These are phyloP conservation scores for Phymanthus crucifer DNA, from an alignment of 92 coral and sea anemone genomes.

Conservation along the genomic window DNA sequence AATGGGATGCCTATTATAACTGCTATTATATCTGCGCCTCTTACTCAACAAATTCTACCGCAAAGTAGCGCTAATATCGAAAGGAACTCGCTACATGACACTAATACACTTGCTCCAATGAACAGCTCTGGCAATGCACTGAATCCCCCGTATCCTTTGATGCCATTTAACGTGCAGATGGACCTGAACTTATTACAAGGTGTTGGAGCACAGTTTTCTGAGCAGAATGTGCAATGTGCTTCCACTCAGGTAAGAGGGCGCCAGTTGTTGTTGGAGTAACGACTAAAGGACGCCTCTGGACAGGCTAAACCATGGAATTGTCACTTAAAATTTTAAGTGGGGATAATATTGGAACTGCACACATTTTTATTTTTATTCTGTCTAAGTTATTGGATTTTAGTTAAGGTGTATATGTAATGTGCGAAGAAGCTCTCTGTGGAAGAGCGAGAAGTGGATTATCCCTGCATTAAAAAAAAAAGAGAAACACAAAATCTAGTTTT, in stretches of 20 bases:
- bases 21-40: conserved; percentile 27
- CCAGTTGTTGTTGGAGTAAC: background rate
- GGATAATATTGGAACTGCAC: too few species aligned
- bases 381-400: background rate
- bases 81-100: background rate
- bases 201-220: background rate
- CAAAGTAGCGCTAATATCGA: conserved; percentile 19
- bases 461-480: background rate
- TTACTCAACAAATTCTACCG: conserved; percentile 30
- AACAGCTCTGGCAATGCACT: background rate
- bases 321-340: background rate
- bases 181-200: conserved; percentile 3
- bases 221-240: background rate
- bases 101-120: background rate
- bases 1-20: conserved; percentile 31
- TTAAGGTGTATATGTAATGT: background rate
- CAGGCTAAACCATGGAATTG: background rate
- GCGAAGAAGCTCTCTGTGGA: background rate
- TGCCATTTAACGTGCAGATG: conserved; percentile 20
- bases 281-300: background rate
- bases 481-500: background rate
- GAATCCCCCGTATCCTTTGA: conserved; percentile 3
- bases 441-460: background rate
- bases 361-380: background rate
- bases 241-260: background rate